Evolutionary conservation across 2,797 vertebrate genomes (phyloP).

Genomic region (Lacerta viridis): DNA sequence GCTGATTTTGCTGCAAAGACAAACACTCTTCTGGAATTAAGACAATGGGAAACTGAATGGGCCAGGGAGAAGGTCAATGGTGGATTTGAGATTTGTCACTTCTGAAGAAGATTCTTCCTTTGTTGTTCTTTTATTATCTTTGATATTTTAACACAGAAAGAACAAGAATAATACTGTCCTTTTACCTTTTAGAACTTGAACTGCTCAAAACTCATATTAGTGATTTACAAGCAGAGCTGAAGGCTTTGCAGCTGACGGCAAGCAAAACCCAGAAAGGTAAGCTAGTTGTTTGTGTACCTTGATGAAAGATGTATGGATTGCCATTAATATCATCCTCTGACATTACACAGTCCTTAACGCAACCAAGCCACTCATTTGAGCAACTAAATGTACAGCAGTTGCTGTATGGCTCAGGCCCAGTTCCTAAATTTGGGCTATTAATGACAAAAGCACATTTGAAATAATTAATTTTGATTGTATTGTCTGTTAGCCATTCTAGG

Average conservation of each 20-base stretch:
- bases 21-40: background rate
- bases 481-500: conserved; percentile 37
- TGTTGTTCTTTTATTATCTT: background rate
- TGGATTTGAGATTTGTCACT: background rate
- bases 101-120: background rate
- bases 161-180: background rate
- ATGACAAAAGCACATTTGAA: background rate
- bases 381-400: background rate
- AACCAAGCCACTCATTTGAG: background rate
- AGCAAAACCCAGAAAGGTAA: conserved; percentile 62
- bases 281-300: background rate
- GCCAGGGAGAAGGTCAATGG: background rate
- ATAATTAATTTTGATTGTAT: background rate
- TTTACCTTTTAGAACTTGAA: conserved; percentile 41
- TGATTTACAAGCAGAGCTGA: conserved; percentile 47
- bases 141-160: background rate
- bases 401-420: background rate
- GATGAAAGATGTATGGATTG: background rate
- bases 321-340: background rate
- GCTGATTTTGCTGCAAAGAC: background rate
- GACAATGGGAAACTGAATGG: background rate
- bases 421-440: background rate
- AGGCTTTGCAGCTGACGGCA: conserved; percentile 33
- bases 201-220: conserved; percentile 49
- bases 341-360: background rate